These are phyloP conservation scores for Brachionus rotundiformis DNA, from an alignment of 1,140 invertebrate genomes.

Conservation along the genomic window DNA sequence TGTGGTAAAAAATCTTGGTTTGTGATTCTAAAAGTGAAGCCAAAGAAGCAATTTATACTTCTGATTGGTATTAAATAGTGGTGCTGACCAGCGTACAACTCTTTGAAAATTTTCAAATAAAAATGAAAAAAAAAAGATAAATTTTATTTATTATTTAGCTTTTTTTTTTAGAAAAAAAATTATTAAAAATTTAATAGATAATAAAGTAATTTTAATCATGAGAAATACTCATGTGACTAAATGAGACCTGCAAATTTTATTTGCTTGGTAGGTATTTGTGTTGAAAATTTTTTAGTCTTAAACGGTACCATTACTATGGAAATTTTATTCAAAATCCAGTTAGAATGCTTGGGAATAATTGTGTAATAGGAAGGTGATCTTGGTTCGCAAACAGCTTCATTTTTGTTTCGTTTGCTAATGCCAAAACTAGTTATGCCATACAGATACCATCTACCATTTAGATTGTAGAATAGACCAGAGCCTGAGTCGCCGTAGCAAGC, in stretches of 20 bases:
- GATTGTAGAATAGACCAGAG: constrained; percentile 5
- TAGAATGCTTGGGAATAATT: neutral
- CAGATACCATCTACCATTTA: constrained; percentile 22
- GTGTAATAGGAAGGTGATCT: constrained; percentile 6
- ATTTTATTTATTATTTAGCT: neutral
- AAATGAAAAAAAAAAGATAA: neutral
- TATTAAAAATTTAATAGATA: too few relatives aligned
- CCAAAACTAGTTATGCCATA: constrained; percentile 16
- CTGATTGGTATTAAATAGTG: too few relatives aligned
- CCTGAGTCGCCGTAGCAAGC: constrained; percentile 28
- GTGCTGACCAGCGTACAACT: neutral
- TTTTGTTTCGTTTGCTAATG: neutral
- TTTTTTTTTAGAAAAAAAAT: too few relatives aligned
- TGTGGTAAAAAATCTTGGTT: neutral
- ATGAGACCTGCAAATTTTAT: constrained; percentile 14
- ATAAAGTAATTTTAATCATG: neutral
- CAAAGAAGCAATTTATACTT: neutral
- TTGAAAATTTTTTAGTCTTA: neutral
- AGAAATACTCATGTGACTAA: constrained; percentile 4
- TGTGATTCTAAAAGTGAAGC: neutral
- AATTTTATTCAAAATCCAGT: constrained; percentile 30
- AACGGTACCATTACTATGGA: neutral
- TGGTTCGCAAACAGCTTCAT: neutral
- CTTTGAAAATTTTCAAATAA: neutral
- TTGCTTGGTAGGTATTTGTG: neutral